Conservation (phyloP, 2,888 invertebrate species). For the Pristionchus exspectatus region DNA sequence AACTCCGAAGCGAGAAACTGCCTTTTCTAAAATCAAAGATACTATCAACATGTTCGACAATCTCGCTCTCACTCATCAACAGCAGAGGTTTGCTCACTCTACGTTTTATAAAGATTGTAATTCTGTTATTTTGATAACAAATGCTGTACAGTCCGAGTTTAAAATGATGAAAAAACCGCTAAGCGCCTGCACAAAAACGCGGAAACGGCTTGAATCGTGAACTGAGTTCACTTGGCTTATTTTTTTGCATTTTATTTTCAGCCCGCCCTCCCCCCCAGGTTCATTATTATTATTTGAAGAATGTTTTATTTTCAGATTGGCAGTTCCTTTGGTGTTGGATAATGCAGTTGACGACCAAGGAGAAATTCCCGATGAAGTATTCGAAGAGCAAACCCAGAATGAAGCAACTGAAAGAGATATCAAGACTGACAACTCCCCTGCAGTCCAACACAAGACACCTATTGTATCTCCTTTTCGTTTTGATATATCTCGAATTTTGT, state of each 20-base stretch:
- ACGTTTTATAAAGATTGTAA: too few relatives aligned
- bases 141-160: background rate
- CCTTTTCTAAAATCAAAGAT: constrained; percentile 43
- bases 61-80: constrained; percentile 14
- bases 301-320: background rate
- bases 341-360: background rate
- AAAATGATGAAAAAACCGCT: background rate
- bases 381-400: background rate
- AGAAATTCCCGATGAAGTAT: background rate
- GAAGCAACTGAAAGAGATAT: background rate
- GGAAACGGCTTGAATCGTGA: background rate
- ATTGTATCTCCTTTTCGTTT: background rate
- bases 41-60: constrained; percentile 53
- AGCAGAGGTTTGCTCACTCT: constrained; percentile 4
- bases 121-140: background rate
- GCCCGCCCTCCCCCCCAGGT: background rate
- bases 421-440: constrained; percentile 16
- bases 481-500: background rate
- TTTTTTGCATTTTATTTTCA: background rate
- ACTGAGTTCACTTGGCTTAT: background rate
- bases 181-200: background rate
- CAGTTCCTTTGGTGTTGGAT: background rate
- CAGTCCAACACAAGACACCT: background rate
- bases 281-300: background rate
- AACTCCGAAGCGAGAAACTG: constrained; percentile 49